Base-by-base conservation (phyloP, 2,113 vertebrate species). In the Oreochromis aureus region DNA sequence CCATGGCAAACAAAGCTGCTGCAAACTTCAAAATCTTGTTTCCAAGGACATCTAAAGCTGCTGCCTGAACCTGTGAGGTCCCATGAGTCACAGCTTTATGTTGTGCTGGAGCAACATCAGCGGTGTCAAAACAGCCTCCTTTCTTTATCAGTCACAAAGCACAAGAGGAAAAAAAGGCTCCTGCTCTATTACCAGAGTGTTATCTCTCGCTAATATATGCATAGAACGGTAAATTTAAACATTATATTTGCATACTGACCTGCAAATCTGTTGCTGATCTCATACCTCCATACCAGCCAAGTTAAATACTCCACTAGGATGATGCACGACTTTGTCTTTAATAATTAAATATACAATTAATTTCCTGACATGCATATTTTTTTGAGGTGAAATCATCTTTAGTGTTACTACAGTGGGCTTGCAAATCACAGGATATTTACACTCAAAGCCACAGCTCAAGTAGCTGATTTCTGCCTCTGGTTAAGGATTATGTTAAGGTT, bases 61-160 rank as follows among this genome's bases (percentile, higher is more conserved):
- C 46, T 59, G 36, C 51, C 81, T 89, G 82, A 87, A 89, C 86
- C 84, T 90, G 53, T 88, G 85, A 88, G 87, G 58, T 89, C 81
- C 84, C 82, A 81, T 87, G 88, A 91, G 79, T 91, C 90, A 82
- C 39, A 73, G 80, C 80, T 92, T 89, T 85, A 51, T 86, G 82
- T 82, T 88, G 58, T 78, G 85, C 56, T 16, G 48, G 73, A 83
- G 32, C 48, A 89, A 82, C 81, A 85, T 69, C 89, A 85, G 82
- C 39, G 16, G 44, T 81, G 79, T 90, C 87, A 84, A 88, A 90
- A 90, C 86, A 80, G 12, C 12, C 59, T 80, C 81, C n/a, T 53
- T 83, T 82, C 55, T 86, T 54, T 90, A 79, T 79, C 81, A 85
- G 82, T n/a, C 27, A 78, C 80, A 81, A 91, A 83, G 32, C 39